Percentiles rank a stretch among this genome's conserved stretches.
phyloP scores from a whole-genome alignment of 2,113 vertebrate species.

The Syngnathus floridae region DNA sequence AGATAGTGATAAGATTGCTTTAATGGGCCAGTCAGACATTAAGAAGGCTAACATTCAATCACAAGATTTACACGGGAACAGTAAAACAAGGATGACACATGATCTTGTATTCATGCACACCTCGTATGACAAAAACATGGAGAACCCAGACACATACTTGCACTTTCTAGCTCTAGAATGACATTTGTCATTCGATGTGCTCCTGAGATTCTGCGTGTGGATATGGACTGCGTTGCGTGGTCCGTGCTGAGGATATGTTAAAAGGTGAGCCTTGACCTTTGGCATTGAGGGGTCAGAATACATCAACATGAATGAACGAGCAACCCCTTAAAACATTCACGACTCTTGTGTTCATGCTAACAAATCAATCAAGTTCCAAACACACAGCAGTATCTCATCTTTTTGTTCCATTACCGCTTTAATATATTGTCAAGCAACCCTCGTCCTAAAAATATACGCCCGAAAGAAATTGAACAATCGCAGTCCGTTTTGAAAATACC shows the following conservation, averaged over 20 bases:
- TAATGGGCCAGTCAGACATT: constrained; percentile 67
- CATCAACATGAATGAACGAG: constrained; percentile 24
- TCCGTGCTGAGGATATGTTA: constrained; percentile 38
- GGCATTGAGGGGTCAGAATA: constrained; percentile 59
- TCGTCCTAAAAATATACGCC: constrained; percentile 31
- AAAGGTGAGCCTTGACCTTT: constrained; percentile 56
- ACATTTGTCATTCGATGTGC: constrained; percentile 27
- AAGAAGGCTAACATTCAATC: constrained; percentile 63
- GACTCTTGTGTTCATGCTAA: constrained; percentile 15
- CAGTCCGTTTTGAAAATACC: constrained; percentile 62
- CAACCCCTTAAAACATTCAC: constrained; percentile 6
- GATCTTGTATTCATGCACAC: constrained; percentile 22
- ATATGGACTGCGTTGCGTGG: constrained; percentile 42
- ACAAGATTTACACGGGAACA: constrained; percentile 55
- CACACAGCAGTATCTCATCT: not conserved
- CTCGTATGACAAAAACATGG: constrained; percentile 37
- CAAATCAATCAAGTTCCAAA: not conserved
- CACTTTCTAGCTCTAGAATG: constrained; percentile 31
- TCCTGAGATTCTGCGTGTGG: constrained; percentile 21
- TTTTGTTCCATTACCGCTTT: constrained; percentile 29
- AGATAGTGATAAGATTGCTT: constrained; percentile 64
- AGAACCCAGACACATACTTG: constrained; percentile 23
- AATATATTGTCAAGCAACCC: constrained; percentile 31
- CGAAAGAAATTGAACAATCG: constrained; percentile 38
- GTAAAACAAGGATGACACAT: constrained; percentile 40